phyloP scores from a whole-genome alignment of 2,113 vertebrate genomes.

The Microcebus ravelobensis region DNA sequence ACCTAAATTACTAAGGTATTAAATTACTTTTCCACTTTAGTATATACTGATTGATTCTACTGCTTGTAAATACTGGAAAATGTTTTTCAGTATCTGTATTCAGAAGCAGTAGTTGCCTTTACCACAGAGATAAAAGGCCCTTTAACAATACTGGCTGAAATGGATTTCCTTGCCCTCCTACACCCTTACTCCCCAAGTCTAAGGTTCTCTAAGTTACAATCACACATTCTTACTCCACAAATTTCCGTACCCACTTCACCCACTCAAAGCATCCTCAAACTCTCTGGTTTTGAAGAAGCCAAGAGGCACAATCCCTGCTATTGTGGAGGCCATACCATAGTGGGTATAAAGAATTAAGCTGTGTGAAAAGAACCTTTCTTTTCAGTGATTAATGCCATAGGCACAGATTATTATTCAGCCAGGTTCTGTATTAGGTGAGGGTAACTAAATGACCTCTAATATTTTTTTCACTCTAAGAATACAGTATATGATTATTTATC shows the following conservation, averaged over 20 bases:
- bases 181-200: neutral
- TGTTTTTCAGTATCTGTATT: neutral
- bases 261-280: neutral
- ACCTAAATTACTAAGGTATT: neutral
- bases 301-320: neutral
- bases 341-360: neutral
- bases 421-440: neutral
- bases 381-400: neutral
- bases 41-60: neutral
- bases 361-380: neutral
- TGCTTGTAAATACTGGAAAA: neutral
- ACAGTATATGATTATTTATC: slow-evolving; percentile 2
- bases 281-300: neutral
- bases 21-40: slow-evolving; percentile 35
- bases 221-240: neutral
- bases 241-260: neutral
- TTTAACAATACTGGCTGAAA: neutral
- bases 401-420: neutral
- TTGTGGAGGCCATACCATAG: neutral
- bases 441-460: neutral
- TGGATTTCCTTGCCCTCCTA: neutral
- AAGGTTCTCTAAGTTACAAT: neutral
- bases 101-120: neutral
- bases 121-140: neutral
- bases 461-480: slow-evolving; percentile 3